These are phyloP conservation scores for Hirtodrosophila alboralis DNA, from an alignment of 2,888 invertebrate species.

Conservation along the genomic window DNA sequence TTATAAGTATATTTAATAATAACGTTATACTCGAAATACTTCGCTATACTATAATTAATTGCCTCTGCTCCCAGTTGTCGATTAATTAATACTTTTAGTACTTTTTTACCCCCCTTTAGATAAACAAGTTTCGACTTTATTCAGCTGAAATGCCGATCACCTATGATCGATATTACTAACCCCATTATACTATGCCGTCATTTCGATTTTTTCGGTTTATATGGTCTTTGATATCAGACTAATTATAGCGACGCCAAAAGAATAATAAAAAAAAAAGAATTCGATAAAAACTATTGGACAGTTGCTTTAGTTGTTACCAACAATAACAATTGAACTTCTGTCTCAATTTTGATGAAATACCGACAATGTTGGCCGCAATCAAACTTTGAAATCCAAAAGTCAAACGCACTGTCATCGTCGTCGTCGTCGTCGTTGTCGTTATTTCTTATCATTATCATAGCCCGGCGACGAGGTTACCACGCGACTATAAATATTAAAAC, in stretches of 20 bases:
- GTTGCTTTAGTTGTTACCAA: slow-evolving; percentile 27
- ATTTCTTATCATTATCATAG: slow-evolving; percentile 64
- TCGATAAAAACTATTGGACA: slow-evolving; percentile 67
- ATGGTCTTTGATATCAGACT: slow-evolving; percentile 74
- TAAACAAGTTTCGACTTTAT: slow-evolving; percentile 31
- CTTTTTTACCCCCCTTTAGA: slow-evolving; percentile 14
- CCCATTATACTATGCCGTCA: slow-evolving; percentile 21
- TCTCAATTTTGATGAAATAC: slow-evolving; percentile 61
- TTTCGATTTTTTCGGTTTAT: slow-evolving; percentile 46
- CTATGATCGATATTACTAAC: slow-evolving; percentile 47
- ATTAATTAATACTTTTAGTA: slow-evolving; percentile 32
- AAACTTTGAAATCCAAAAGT: slow-evolving; percentile 28
- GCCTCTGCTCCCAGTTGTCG: slow-evolving; percentile 36
- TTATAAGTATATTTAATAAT: slow-evolving; percentile 18
- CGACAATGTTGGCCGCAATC: slow-evolving; percentile 30
- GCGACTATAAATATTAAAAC: slow-evolving; percentile 78
- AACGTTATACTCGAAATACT: no score
- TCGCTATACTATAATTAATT: slow-evolving; percentile 55
- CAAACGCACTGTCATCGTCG: slow-evolving; percentile 56
- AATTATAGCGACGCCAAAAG: slow-evolving; percentile 60
- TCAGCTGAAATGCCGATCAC: slow-evolving; percentile 19
- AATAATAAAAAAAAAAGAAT: slow-evolving; percentile 19
- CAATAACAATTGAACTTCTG: slow-evolving; percentile 62
- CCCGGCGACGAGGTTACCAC: slow-evolving; percentile 70
- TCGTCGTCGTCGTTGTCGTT: slow-evolving; percentile 26